These are phyloP conservation scores for Gasteruption jaculator DNA, from an alignment of 2,888 invertebrate species.

Conservation along the genomic window DNA sequence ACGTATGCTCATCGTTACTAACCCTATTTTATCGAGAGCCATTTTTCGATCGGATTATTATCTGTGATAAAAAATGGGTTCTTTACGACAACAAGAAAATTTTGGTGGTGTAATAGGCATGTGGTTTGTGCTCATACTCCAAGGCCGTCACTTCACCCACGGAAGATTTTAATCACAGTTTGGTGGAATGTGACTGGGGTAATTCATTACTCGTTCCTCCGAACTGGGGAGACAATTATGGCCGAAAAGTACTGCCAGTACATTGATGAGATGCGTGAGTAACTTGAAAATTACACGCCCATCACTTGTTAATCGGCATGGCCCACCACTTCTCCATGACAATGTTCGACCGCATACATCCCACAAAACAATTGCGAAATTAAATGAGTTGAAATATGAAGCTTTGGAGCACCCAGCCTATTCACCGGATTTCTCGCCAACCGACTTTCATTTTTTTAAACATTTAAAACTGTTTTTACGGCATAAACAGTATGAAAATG, in stretches of 20 bases:
- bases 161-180: slow-evolving; percentile 8
- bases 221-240: slow-evolving; percentile 20
- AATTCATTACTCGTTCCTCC: slow-evolving; percentile 16
- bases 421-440: slow-evolving; percentile 18
- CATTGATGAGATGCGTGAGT: slow-evolving; percentile 23
- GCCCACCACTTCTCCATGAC: slow-evolving; percentile 15
- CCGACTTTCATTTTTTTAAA: slow-evolving; percentile 20
- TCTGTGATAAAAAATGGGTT: slow-evolving; percentile 19
- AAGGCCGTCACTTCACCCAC: slow-evolving; percentile 9
- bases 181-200: slow-evolving; percentile 11
- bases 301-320: slow-evolving; percentile 21
- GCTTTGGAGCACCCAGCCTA: slow-evolving; percentile 18
- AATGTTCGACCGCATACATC: slow-evolving; percentile 15
- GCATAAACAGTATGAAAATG: slow-evolving; percentile 12
- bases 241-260: slow-evolving; percentile 21
- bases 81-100: slow-evolving; percentile 20
- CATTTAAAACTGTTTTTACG: slow-evolving; percentile 15
- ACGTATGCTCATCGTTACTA: slow-evolving; percentile 9
- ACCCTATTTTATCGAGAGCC: slow-evolving; percentile 12
- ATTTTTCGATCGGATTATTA: slow-evolving; percentile 13
- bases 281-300: slow-evolving; percentile 15
- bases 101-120: slow-evolving; percentile 21
- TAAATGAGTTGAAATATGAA: slow-evolving; percentile 17
- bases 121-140: slow-evolving; percentile 13
- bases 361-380: slow-evolving; percentile 9